Evolutionary conservation across 2,797 vertebrate genomes (phyloP).

Genomic region (Psittacula derbiana): DNA sequence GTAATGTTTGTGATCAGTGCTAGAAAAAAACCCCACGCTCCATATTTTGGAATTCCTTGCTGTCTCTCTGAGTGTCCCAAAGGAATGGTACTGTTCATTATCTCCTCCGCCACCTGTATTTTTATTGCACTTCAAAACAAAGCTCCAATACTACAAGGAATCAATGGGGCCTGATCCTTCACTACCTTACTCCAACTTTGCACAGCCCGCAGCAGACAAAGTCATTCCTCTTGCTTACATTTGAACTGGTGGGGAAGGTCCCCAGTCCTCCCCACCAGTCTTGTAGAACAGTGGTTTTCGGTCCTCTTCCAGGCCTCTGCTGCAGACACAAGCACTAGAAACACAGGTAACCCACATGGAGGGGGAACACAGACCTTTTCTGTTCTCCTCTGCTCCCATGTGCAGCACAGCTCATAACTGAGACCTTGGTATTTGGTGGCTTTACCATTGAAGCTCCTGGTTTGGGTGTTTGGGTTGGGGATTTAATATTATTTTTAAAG

Average conservation of each 20-base stretch:
- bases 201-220: neutral
- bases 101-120: constrained; percentile 49
- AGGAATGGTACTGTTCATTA: constrained; percentile 35
- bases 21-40: neutral
- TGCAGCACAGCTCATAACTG: neutral
- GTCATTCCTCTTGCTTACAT: neutral
- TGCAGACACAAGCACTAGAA: neutral
- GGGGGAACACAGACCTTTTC: neutral
- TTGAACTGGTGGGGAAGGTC: neutral
- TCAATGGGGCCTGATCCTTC: constrained; percentile 14
- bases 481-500: neutral
- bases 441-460: neutral
- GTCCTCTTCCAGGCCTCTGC: neutral
- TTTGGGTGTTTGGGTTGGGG: rapidly evolving
- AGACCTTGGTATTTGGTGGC: neutral
- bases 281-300: neutral
- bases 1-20: constrained; percentile 33
- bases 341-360: rapidly evolving
- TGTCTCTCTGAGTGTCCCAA: neutral
- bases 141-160: constrained; percentile 42
- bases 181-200: constrained; percentile 7
- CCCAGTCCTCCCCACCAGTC: rapidly evolving
- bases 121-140: constrained; percentile 63
- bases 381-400: rapidly evolving
- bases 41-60: constrained; percentile 13